Evolutionary conservation across 2,113 vertebrate species (phyloP).

Genomic region (Macheiramphus alcinus): DNA sequence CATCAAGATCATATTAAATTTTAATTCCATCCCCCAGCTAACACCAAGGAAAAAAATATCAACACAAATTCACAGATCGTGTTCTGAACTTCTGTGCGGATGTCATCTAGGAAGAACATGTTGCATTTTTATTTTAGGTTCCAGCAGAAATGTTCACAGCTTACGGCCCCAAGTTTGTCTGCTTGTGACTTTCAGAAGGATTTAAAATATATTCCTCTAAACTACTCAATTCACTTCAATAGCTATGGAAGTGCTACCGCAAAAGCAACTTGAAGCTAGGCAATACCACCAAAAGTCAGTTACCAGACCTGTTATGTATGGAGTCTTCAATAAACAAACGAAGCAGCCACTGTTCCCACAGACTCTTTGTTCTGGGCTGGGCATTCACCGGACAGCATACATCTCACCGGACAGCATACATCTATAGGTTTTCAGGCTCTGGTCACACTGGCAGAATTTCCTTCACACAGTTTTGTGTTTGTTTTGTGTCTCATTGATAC

Average conservation of each 20-base stretch:
- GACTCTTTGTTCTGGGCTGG: neutral
- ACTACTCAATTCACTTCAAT: neutral
- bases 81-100: neutral
- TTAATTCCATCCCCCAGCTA: neutral
- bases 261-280: neutral
- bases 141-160: neutral
- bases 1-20: neutral
- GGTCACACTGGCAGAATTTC: neutral
- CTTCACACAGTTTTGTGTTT: neutral
- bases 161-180: neutral
- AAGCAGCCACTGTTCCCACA: neutral
- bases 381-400: neutral
- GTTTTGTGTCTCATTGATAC: neutral
- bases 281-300: neutral
- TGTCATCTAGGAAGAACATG: neutral
- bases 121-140: neutral
- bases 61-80: neutral
- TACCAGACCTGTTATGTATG: neutral
- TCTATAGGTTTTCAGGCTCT: neutral
- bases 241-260: neutral
- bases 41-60: neutral
- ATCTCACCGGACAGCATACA: neutral
- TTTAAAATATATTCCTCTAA: neutral
- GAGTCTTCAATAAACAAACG: neutral
- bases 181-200: neutral